Conservation (phyloP, 2,888 invertebrate species). For the Diaprepes abbreviatus region DNA sequence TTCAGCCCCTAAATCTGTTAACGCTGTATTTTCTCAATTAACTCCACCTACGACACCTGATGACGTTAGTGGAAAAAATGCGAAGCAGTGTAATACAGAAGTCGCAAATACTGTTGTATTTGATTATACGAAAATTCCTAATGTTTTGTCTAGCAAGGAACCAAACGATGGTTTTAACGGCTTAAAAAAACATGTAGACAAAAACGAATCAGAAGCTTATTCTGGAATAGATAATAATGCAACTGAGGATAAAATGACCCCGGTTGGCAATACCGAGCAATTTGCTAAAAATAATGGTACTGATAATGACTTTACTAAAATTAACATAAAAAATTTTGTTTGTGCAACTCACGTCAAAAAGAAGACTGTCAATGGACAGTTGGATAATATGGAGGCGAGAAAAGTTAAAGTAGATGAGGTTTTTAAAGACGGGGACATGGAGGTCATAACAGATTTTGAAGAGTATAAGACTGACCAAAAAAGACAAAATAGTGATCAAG, state of each 20-base stretch:
- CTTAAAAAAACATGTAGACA: neutral
- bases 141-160: conserved; percentile 44
- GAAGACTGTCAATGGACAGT: conserved; percentile 18
- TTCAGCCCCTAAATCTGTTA: conserved; percentile 9
- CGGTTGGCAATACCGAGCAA: neutral
- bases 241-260: neutral
- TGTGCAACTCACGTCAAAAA: conserved; percentile 13
- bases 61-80: conserved; percentile 55
- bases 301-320: neutral
- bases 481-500: neutral
- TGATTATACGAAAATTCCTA: conserved; percentile 46
- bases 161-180: conserved; percentile 20
- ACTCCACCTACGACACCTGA: conserved; percentile 64
- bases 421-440: conserved; percentile 13
- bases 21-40: conserved; percentile 55
- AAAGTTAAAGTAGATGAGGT: conserved; percentile 27
- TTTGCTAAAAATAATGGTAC: neutral
- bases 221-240: neutral
- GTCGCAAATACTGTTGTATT: conserved; percentile 17
- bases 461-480: conserved; percentile 1
- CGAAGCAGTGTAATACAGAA: neutral
- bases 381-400: conserved; percentile 17
- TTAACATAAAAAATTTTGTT: neutral
- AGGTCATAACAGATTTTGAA: conserved; percentile 26
- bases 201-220: neutral